Evolutionary conservation across 1,140 invertebrate species (phyloP).

Genomic region (Anastrepha ludens): DNA sequence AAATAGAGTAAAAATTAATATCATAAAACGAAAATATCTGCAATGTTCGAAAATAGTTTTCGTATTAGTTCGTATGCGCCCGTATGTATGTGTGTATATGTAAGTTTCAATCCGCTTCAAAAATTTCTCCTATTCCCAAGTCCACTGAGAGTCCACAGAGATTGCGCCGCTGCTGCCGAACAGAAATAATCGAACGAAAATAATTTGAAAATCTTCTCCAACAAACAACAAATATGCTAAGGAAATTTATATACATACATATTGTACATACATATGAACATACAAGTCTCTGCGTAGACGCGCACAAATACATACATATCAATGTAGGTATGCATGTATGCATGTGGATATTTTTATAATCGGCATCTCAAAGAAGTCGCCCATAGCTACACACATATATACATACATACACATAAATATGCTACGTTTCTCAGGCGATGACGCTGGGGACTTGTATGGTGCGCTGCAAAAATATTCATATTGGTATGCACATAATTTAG

Average conservation of each 20-base stretch:
- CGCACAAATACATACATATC: not conserved
- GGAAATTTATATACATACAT: not conserved
- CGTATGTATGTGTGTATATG: not conserved
- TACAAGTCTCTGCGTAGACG: not conserved
- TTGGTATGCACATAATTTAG: not conserved
- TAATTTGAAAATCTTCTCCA: slow-evolving; percentile 48
- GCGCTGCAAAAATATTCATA: not conserved
- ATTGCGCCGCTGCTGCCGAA: not conserved
- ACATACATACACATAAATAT: not conserved
- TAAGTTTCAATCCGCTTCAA: not conserved
- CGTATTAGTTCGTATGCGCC: not conserved
- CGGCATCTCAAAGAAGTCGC: not conserved
- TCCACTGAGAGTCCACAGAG: not conserved
- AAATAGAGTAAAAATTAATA: not conserved
- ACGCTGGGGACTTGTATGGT: slow-evolving; percentile 39
- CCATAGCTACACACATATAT: not conserved
- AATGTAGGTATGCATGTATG: not conserved
- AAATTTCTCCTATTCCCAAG: slow-evolving; percentile 4
- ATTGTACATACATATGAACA: not conserved
- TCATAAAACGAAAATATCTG: not conserved
- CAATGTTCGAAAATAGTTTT: not conserved
- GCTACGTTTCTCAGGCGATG: not conserved
- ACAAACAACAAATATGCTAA: not conserved
- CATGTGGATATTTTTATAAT: not conserved
- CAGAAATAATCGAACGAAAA: not conserved